Percentiles rank a stretch among this genome's conserved stretches.
Evolutionary conservation across 2,797 vertebrate species (phyloP).

Genomic region (Sebastes iracundus): DNA sequence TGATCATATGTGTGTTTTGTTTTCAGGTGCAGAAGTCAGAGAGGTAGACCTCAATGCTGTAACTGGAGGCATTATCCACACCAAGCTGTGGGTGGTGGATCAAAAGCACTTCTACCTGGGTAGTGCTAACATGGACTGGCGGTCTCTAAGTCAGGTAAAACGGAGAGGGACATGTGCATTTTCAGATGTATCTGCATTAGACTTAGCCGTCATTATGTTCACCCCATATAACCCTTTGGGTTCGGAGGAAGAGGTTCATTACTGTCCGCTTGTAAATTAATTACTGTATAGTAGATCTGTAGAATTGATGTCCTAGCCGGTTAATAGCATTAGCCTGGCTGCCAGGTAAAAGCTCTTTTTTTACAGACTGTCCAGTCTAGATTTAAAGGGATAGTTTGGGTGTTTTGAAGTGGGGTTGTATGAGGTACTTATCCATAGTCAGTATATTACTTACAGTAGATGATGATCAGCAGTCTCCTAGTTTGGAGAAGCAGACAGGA

Average conservation of each 20-base stretch:
- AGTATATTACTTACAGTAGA: too few species aligned
- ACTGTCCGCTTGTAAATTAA: background rate
- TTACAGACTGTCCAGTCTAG: background rate
- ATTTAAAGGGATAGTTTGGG: too few species aligned
- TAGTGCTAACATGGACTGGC: slow-evolving; percentile 88
- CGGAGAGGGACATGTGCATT: too few species aligned
- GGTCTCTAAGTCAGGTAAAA: slow-evolving; percentile 84
- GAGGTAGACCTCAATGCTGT: slow-evolving; percentile 73
- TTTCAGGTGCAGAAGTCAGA: slow-evolving; percentile 79
- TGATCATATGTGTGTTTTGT: background rate
- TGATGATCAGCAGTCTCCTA: too few species aligned
- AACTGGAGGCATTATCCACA: slow-evolving; percentile 84
- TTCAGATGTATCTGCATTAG: background rate
- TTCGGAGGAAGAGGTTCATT: background rate
- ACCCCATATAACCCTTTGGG: background rate
- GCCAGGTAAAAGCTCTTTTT: background rate
- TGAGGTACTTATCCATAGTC: too few species aligned
- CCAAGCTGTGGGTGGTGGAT: slow-evolving; percentile 86
- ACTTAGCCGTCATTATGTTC: background rate
- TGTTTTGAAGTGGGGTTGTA: too few species aligned
- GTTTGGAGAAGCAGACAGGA: too few species aligned
- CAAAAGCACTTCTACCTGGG: slow-evolving; percentile 83
- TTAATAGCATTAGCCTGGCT: background rate
- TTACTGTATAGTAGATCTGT: background rate
- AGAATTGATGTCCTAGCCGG: background rate